These are phyloP conservation scores for Oryzaephilus surinamensis DNA, from an alignment of 1,140 invertebrate genomes.

Conservation along the genomic window DNA sequence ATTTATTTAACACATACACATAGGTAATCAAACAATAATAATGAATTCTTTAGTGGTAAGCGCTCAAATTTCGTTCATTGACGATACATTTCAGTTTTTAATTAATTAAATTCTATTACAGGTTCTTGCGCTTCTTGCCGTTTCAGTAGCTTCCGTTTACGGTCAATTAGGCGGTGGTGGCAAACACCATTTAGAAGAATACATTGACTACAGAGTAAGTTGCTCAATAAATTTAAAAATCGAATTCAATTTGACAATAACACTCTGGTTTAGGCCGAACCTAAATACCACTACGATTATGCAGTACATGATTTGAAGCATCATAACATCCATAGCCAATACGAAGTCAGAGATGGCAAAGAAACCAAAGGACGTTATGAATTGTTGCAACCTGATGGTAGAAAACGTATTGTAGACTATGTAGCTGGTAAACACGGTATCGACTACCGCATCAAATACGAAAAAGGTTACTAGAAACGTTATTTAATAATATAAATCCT, in stretches of 20 bases:
- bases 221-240: neutral
- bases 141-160: conserved; percentile 15
- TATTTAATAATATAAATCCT: conserved; percentile 2
- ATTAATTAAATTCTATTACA: too few species aligned
- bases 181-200: conserved; percentile 20
- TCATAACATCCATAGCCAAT: conserved; percentile 33
- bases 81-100: too few species aligned
- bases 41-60: conserved; percentile 22
- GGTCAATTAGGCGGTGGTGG: conserved; percentile 14
- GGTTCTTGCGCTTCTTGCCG: conserved; percentile 17
- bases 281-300: conserved; percentile 36
- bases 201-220: conserved; percentile 18
- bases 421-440: conserved; percentile 62
- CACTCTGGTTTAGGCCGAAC: conserved; percentile 30
- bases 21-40: too few species aligned
- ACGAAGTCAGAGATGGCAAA: conserved; percentile 30
- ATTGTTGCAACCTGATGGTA: conserved; percentile 54
- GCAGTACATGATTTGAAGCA: conserved; percentile 33
- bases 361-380: conserved; percentile 43
- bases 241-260: neutral
- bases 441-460: conserved; percentile 52
- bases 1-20: conserved; percentile 18
- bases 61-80: too few species aligned
- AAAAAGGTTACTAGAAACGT: conserved; percentile 25
- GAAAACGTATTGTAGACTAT: conserved; percentile 59